Conservation (phyloP, 1,140 invertebrate genomes). For the Lanistes nyassanus region DNA sequence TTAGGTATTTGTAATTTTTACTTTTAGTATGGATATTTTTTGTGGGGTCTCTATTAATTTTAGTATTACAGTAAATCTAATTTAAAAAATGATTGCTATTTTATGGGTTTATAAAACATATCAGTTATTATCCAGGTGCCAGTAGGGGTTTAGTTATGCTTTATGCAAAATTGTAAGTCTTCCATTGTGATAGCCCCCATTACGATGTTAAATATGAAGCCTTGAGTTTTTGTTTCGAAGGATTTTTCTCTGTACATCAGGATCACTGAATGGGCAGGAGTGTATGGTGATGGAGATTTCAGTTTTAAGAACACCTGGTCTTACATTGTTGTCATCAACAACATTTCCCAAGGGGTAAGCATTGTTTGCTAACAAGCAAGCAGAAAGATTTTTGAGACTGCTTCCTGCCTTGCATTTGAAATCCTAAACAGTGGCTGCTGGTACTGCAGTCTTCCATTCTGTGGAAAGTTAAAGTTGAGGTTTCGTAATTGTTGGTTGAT, state of each 20-base stretch:
- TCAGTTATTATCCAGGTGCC: neutral
- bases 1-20: neutral
- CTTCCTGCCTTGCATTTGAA: too few species aligned
- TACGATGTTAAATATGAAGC: neutral
- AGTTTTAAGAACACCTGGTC: slow-evolving; percentile 83
- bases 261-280: slow-evolving; percentile 84
- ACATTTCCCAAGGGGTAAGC: slow-evolving; percentile 90
- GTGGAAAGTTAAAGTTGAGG: too few species aligned
- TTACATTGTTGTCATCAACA: slow-evolving; percentile 91
- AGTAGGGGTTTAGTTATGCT: too few species aligned
- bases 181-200: neutral
- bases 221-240: slow-evolving; percentile 62
- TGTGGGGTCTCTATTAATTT: neutral
- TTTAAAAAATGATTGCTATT: neutral
- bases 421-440: too few species aligned
- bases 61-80: neutral
- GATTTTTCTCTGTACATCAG: too few species aligned
- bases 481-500: too few species aligned
- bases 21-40: neutral
- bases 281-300: slow-evolving; percentile 93
- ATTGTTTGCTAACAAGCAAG: neutral
- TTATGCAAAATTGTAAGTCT: neutral
- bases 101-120: neutral
- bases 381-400: too few species aligned
- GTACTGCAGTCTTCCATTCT: too few species aligned